Evolutionary conservation across 2,797 vertebrate species (phyloP).

Genomic region (Fratercula arctica): DNA sequence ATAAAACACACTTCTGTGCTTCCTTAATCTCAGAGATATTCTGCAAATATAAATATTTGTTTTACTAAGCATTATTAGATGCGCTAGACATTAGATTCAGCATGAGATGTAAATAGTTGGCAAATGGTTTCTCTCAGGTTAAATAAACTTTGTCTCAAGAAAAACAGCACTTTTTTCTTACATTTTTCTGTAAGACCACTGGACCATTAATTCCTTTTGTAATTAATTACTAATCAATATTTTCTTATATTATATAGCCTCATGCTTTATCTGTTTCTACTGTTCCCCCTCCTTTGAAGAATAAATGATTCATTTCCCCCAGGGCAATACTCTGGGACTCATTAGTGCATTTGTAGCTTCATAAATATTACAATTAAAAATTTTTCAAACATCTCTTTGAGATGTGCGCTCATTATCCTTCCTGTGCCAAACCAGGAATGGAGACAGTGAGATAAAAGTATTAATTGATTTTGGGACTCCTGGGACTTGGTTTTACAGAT

Average conservation of each 20-base stretch:
- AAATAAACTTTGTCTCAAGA: not conserved
- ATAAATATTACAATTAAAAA: constrained; percentile 21
- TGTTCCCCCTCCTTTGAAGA: not conserved
- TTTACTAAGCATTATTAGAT: not conserved
- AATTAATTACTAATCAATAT: not conserved
- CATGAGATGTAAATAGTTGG: not conserved
- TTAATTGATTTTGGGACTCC: not conserved
- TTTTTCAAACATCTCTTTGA: not conserved
- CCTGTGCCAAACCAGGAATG: not conserved
- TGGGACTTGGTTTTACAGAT: not conserved
- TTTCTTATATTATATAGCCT: not conserved
- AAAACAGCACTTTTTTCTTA: not conserved
- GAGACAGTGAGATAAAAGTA: not conserved
- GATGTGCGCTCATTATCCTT: not conserved
- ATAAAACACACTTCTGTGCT: not conserved
- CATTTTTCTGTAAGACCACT: not conserved
- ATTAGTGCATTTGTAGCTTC: constrained; percentile 13
- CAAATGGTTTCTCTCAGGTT: not conserved
- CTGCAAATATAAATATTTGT: not conserved
- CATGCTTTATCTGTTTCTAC: not conserved
- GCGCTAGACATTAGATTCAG: not conserved
- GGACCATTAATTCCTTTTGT: not conserved
- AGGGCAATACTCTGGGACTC: not conserved
- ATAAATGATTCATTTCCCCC: not conserved
- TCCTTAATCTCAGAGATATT: not conserved